Percentiles rank a stretch among this genome's conserved stretches.
phyloP scores from a whole-genome alignment of 2,888 invertebrate genomes.

The Spicauda simplicius region DNA sequence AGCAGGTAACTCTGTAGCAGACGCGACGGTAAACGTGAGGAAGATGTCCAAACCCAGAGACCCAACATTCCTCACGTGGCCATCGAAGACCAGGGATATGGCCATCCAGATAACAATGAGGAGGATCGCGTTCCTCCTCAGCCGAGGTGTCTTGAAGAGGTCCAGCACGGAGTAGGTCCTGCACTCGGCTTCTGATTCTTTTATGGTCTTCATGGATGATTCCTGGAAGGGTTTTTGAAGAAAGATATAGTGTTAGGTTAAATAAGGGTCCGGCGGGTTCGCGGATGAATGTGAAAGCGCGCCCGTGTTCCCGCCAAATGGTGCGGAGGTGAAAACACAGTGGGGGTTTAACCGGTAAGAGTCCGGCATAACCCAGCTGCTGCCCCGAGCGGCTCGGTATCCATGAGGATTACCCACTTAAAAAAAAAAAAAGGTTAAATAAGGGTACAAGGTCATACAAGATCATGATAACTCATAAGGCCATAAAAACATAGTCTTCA shows the following conservation, averaged over 20 bases:
- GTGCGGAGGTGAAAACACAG: too few species aligned
- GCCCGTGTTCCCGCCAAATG: too few species aligned
- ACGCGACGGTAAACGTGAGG: slow-evolving; percentile 93
- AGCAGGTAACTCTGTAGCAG: slow-evolving; percentile 93
- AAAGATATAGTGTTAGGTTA: not conserved
- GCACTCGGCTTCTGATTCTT: slow-evolving; percentile 89
- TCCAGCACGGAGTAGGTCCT: slow-evolving; percentile 91
- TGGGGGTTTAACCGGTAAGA: too few species aligned
- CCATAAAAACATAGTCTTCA: too few species aligned
- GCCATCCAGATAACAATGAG: slow-evolving; percentile 95
- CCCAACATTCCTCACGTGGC: slow-evolving; percentile 94
- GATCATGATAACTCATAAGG: too few species aligned
- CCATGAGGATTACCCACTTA: too few species aligned
- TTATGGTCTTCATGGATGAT: slow-evolving; percentile 87
- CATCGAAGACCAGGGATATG: slow-evolving; percentile 94
- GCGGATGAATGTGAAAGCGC: too few species aligned
- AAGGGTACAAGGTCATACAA: too few species aligned
- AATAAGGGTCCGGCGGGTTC: too few species aligned
- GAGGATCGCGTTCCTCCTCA: slow-evolving; percentile 90
- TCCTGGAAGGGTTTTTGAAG: slow-evolving; percentile 70
- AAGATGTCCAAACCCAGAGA: slow-evolving; percentile 93
- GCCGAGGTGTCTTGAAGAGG: slow-evolving; percentile 90
- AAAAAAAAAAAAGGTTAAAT: too few species aligned
- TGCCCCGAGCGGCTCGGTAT: too few species aligned
- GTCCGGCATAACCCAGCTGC: too few species aligned